Conservation (phyloP, 2,888 invertebrate genomes). For the Amphipyra tragopoginis region DNA sequence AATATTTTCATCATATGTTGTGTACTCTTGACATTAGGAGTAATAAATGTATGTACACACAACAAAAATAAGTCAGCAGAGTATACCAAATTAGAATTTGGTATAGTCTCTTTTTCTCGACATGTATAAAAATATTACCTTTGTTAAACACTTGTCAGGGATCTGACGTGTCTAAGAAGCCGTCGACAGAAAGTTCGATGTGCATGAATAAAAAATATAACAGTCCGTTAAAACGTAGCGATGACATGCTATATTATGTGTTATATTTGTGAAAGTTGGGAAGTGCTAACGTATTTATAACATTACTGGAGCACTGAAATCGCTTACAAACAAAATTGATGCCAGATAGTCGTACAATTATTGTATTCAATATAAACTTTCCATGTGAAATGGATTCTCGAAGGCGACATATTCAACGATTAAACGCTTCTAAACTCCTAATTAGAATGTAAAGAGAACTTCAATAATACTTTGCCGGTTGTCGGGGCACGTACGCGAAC, state of each 20-base stretch:
- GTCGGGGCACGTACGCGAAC: constrained; percentile 82
- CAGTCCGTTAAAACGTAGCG: constrained; percentile 23
- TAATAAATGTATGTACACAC: constrained; percentile 30
- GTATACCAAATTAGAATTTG: not conserved
- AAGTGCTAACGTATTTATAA: constrained; percentile 37
- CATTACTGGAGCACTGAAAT: constrained; percentile 19
- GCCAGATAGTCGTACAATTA: constrained; percentile 53
- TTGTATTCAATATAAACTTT: constrained; percentile 67
- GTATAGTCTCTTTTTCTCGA: not conserved
- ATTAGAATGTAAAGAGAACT: constrained; percentile 78
- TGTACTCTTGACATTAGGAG: constrained; percentile 39
- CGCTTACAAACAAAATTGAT: constrained; percentile 45
- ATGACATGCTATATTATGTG: constrained; percentile 21
- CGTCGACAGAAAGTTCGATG: constrained; percentile 9
- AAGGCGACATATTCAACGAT: constrained; percentile 72
- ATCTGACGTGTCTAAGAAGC: not conserved
- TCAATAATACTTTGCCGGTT: constrained; percentile 81
- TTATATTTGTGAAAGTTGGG: constrained; percentile 29
- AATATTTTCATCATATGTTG: constrained; percentile 61
- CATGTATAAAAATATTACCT: not conserved
- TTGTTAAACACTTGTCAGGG: constrained; percentile 5
- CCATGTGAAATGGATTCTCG: constrained; percentile 62
- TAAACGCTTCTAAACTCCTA: constrained; percentile 78
- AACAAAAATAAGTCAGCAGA: not conserved
- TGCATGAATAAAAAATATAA: constrained; percentile 23